Evolutionary conservation across 2,113 vertebrate species (phyloP), one percentile per base, ranked within the genome.

Genomic region (Callospermophilus lateralis): DNA sequence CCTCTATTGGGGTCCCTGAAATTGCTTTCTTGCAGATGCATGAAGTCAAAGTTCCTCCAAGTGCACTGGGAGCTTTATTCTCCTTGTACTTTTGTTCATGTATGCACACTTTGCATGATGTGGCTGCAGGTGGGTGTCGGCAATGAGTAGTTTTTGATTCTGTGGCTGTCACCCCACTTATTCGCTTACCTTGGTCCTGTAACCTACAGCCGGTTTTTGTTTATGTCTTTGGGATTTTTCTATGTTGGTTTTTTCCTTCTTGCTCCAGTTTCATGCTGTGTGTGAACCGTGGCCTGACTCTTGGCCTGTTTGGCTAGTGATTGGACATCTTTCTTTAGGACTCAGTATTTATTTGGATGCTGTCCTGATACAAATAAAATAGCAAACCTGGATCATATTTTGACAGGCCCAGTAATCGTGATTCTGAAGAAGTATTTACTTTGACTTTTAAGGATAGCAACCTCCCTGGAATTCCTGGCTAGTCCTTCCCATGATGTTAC

Each of bases 401-500:
- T 70, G 58, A 96, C 90, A 67, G 1, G 3, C 55, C 11, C 68
- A 11, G 16, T 58, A 48, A 79, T 6, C 5, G 72, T 26, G 34
- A 92, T 67, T 95, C 37, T 68, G 42, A 92, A n/a, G 17, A 68
- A n/a, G 24, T 58, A 24, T 90, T 74, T 79, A 39, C 30, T 96
- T 78, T 81, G 39, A 68, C 10, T 92, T 45, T 93, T 8, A 61
- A 10, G 9, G 34, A 12, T 89, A 74, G 58, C 4, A 79, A 28
- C 10, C 65, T n/a, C 2, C 24, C 51, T 65, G 37, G 42, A 81
- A 30, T 70, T 55, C 10, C 11, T 28, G 24, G 65, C 20, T 63
- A 3, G 17, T 48, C 24, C 17, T 51, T 67, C 39, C 30, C 51
- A 16, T 48, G n/a, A 17, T 48, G 37, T 55, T 70, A 20, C 6